Evolutionary conservation across 2,888 invertebrate species (phyloP).

Genomic region (Caenorhabditis sinica): DNA sequence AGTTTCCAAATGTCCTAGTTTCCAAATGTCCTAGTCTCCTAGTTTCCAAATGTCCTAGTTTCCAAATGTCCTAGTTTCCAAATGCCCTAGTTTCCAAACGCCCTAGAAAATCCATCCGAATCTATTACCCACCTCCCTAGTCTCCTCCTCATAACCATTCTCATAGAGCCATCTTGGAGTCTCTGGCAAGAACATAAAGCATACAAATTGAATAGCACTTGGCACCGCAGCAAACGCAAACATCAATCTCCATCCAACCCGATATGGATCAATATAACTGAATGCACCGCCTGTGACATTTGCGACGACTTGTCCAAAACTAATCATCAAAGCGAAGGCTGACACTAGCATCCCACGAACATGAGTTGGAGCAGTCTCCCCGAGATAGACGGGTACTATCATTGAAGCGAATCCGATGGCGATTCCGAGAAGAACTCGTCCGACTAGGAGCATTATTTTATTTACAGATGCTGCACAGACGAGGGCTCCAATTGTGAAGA

Average conservation of each 20-base stretch:
- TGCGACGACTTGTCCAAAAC: conserved; percentile 86
- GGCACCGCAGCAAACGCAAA: conserved; percentile 86
- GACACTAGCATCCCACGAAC: conserved; percentile 86
- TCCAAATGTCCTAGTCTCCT: no score
- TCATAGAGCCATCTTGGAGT: conserved; percentile 85
- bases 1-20: no score
- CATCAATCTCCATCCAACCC: conserved; percentile 87
- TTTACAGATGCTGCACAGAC: conserved; percentile 82
- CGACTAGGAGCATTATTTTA: conserved; percentile 73
- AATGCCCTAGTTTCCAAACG: no score
- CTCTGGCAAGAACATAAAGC: conserved; percentile 86
- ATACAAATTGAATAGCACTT: conserved; percentile 84
- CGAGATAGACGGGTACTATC: conserved; percentile 86
- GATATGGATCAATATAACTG: conserved; percentile 83
- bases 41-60: no score
- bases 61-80: no score
- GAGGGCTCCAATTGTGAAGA: conserved; percentile 84
- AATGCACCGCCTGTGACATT: conserved; percentile 86
- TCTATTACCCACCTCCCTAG: conserved; percentile 49
- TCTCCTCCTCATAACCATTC: conserved; percentile 68
- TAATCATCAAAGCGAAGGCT: conserved; percentile 83
- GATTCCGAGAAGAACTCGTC: conserved; percentile 79
- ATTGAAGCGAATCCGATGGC: conserved; percentile 84
- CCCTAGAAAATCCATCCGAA: no score
- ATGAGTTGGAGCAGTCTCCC: conserved; percentile 86